These are phyloP conservation scores for Halichoerus grypus DNA, from an alignment of 2,113 vertebrate species.

Conservation along the genomic window DNA sequence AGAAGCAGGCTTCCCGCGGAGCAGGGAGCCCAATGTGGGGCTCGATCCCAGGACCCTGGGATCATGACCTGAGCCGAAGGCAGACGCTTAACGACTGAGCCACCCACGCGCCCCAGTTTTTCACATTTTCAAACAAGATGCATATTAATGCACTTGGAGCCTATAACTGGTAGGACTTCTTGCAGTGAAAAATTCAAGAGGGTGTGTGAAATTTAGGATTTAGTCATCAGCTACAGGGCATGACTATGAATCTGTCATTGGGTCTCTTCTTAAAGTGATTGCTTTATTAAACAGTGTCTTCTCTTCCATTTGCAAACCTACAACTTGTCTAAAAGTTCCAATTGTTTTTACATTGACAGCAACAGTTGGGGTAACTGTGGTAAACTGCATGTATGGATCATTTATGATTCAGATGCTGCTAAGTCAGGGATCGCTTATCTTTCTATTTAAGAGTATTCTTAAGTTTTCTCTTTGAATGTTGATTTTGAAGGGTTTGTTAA, in stretches of 20 bases:
- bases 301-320: slow-evolving; percentile 5
- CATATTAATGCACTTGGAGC: background rate
- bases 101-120: background rate
- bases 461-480: slow-evolving; percentile 12
- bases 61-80: too few species aligned
- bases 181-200: background rate
- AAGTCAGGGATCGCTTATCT: slow-evolving; percentile 2
- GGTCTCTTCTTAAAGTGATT: background rate
- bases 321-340: slow-evolving; percentile 17
- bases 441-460: slow-evolving; percentile 33
- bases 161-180: background rate
- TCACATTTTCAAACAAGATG: slow-evolving; percentile 34
- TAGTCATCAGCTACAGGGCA: background rate
- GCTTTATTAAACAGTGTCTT: background rate
- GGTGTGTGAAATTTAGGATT: background rate
- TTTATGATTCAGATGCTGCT: slow-evolving; percentile 25
- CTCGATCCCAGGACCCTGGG: too few species aligned
- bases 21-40: too few species aligned
- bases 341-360: slow-evolving; percentile 39
- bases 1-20: too few species aligned
- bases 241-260: slow-evolving; percentile 22
- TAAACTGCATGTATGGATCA: slow-evolving; percentile 6
- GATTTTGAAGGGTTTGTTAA: background rate
- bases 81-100: too few species aligned
- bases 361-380: slow-evolving; percentile 31